Conservation (phyloP, 1,140 invertebrate species). For the Brachionus plicatilis region DNA sequence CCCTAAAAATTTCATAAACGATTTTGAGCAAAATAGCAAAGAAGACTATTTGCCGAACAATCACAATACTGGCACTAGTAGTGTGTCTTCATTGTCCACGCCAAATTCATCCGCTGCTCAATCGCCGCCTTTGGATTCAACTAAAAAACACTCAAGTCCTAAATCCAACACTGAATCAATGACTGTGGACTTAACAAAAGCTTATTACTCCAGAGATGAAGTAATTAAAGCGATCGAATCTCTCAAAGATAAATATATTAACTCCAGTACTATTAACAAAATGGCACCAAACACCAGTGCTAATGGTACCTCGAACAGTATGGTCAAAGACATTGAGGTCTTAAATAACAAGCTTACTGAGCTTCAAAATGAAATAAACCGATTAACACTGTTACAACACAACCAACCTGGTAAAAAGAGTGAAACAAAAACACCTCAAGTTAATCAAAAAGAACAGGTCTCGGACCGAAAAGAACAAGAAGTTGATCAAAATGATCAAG, state of each 20-base stretch:
- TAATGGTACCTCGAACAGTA: background rate
- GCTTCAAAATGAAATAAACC: constrained; percentile 37
- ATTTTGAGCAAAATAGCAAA: background rate
- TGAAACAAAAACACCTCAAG: background rate
- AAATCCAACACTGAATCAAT: background rate
- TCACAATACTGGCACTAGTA: background rate
- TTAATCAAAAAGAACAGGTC: background rate
- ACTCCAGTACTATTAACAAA: background rate
- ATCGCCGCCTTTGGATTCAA: constrained; percentile 22
- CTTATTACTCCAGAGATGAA: constrained; percentile 28
- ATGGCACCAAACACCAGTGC: background rate
- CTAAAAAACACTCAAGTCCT: background rate
- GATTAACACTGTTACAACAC: constrained; percentile 10
- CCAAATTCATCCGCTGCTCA: constrained; percentile 30
- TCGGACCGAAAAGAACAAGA: background rate
- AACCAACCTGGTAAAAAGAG: constrained; percentile 7
- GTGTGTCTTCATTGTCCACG: constrained; percentile 1
- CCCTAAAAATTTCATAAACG: constrained; percentile 8
- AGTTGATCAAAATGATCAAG: background rate
- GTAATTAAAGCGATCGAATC: constrained; percentile 1
- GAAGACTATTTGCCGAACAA: constrained; percentile 1
- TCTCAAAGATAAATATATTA: constrained; percentile 12
- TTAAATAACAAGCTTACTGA: constrained; percentile 26
- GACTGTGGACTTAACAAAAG: background rate
- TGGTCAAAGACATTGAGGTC: constrained; percentile 35